phyloP scores from a whole-genome alignment of 2,113 vertebrate species.

The Neolamprologus cancellatus region DNA sequence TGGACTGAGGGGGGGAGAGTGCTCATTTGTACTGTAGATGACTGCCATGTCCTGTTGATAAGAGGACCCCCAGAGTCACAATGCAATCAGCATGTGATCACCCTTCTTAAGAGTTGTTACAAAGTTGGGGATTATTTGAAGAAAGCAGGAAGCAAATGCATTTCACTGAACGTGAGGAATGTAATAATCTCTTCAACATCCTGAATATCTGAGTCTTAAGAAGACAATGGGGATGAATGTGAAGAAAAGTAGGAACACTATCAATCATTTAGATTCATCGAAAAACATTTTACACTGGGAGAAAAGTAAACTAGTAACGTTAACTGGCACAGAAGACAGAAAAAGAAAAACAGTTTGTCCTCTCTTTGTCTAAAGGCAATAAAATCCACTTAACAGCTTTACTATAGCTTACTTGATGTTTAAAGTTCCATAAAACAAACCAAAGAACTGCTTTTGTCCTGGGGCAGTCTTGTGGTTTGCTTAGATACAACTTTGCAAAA shows the following conservation, averaged over 20 bases:
- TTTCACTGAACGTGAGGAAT: slow-evolving; percentile 52
- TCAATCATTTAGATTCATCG: fast-evolving
- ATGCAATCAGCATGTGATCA: slow-evolving; percentile 43
- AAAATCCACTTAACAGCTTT: neutral
- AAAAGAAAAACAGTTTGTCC: neutral
- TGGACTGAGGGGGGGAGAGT: neutral
- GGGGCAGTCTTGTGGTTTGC: fast-evolving
- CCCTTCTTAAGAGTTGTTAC: slow-evolving; percentile 15
- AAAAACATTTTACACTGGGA: neutral
- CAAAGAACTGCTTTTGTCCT: neutral
- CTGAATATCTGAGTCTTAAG: neutral
- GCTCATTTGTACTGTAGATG: slow-evolving; percentile 42
- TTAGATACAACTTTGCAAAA: neutral
- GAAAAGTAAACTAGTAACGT: neutral
- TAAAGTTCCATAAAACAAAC: neutral
- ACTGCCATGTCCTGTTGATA: slow-evolving; percentile 37
- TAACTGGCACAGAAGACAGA: neutral
- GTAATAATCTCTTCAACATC: slow-evolving; percentile 45
- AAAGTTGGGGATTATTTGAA: slow-evolving; percentile 47
- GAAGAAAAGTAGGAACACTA: neutral
- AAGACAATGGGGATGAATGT: neutral
- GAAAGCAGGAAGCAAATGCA: slow-evolving; percentile 36
- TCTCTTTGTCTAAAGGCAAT: neutral
- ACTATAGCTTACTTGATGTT: neutral
- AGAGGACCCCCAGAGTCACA: slow-evolving; percentile 19